Evolutionary conservation across 1,140 invertebrate species (phyloP).

Genomic region (Macrosteles quadrilineatus): DNA sequence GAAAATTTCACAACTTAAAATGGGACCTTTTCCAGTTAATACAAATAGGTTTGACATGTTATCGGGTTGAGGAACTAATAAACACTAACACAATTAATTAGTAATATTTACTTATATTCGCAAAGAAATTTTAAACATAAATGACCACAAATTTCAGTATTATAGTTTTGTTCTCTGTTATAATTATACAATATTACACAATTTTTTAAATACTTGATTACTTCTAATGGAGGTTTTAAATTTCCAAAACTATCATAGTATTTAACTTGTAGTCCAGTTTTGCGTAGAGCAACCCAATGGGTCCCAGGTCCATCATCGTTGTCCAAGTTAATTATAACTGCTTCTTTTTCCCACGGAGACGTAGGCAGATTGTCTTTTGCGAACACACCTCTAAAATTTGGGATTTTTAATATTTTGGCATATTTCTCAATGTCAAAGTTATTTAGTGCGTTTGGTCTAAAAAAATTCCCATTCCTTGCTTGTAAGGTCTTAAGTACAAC

Average conservation of each 20-base stretch:
- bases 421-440: conserved; percentile 14
- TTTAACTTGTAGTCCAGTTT: conserved; percentile 30
- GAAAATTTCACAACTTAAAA: not conserved
- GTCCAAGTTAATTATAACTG: conserved; percentile 46
- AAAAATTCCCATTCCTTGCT: not conserved
- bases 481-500: conserved; percentile 26
- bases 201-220: conserved; percentile 7
- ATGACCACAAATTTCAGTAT: conserved; percentile 18
- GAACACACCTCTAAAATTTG: conserved; percentile 34
- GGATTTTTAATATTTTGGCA: conserved; percentile 19
- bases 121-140: conserved; percentile 2
- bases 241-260: conserved; percentile 20
- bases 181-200: conserved; percentile 13
- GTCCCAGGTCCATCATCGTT: conserved; percentile 39
- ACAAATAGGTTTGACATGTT: not conserved
- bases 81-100: too few relatives aligned
- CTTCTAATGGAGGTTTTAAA: conserved; percentile 5
- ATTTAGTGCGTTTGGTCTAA: conserved; percentile 15
- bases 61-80: too few relatives aligned
- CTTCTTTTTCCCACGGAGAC: conserved; percentile 41
- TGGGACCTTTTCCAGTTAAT: not conserved
- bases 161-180: conserved; percentile 1
- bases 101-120: too few relatives aligned
- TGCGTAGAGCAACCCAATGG: conserved; percentile 47
- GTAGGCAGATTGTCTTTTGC: conserved; percentile 28